phyloP scores from a whole-genome alignment of 2,888 invertebrate species.

The Parnassius orleans region DNA sequence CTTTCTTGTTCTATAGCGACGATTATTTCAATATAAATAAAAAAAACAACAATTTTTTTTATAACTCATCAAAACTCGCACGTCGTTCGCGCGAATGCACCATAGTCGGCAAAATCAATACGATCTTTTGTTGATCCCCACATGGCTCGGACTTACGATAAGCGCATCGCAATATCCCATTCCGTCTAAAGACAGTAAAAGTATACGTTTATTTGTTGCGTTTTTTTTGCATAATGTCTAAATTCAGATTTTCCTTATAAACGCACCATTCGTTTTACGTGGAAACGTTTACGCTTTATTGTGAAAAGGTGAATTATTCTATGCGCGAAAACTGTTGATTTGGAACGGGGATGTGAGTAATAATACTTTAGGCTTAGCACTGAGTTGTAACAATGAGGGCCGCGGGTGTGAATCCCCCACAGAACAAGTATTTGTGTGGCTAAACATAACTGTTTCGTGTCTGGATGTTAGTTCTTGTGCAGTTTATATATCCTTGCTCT shows the following conservation, averaged over 20 bases:
- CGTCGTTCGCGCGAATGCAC: constrained; percentile 36
- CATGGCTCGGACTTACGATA: constrained; percentile 58
- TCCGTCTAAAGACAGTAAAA: constrained; percentile 58
- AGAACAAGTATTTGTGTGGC: too few species aligned
- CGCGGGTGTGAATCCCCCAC: too few species aligned
- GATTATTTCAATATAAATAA: background rate
- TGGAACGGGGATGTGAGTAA: constrained; percentile 17
- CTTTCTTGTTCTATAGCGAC: too few species aligned
- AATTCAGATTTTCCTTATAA: constrained; percentile 41
- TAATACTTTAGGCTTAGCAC: too few species aligned
- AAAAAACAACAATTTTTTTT: background rate
- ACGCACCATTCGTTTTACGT: constrained; percentile 21
- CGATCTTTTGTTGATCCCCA: constrained; percentile 70
- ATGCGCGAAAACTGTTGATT: constrained; percentile 5
- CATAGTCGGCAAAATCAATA: constrained; percentile 67
- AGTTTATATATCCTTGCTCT: too few species aligned
- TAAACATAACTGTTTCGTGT: too few species aligned
- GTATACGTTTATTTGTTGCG: constrained; percentile 55
- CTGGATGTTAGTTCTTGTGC: too few species aligned
- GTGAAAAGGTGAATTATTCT: constrained; percentile 14
- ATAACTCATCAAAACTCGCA: constrained; percentile 34
- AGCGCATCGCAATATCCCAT: constrained; percentile 53
- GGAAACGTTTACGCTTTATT: constrained; percentile 9
- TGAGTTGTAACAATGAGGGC: too few species aligned
- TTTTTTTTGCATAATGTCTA: constrained; percentile 49